These are phyloP conservation scores for Pachyramphus minor DNA, from an alignment of 2,113 vertebrate species.

Conservation along the genomic window DNA sequence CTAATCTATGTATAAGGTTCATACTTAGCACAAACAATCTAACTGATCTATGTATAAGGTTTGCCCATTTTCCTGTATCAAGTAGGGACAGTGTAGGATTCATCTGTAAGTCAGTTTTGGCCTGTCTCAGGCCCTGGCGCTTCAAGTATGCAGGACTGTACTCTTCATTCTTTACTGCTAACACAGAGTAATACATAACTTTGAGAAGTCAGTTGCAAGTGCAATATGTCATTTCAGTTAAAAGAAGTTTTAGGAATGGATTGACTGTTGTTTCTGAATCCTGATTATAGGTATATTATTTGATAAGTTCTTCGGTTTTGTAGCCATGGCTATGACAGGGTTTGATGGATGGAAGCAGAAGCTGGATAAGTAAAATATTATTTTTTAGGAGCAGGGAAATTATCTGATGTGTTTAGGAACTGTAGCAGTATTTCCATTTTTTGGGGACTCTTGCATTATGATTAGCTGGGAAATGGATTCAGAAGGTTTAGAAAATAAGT, in stretches of 20 bases:
- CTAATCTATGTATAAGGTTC: too few relatives aligned
- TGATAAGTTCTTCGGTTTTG: neutral
- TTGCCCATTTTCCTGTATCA: too few relatives aligned
- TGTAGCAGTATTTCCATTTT: neutral
- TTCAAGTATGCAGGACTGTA: neutral
- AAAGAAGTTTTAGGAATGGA: neutral
- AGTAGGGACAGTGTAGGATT: too few relatives aligned
- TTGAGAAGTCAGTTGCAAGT: neutral
- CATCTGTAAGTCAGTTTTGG: too few relatives aligned
- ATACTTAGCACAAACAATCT: too few relatives aligned
- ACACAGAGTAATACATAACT: neutral
- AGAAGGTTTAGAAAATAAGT: neutral
- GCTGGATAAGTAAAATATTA: neutral
- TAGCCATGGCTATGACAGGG: neutral
- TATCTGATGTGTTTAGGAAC: neutral
- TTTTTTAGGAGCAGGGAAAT: neutral
- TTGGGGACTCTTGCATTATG: neutral
- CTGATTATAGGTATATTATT: neutral
- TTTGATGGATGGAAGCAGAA: neutral
- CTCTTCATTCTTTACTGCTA: neutral
- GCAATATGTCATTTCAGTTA: neutral
- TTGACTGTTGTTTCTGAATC: neutral
- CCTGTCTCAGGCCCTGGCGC: too few relatives aligned
- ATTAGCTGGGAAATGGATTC: neutral
- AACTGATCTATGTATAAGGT: too few relatives aligned